A percentile compares a stretch with the other conserved stretches of the same genome.
Evolutionary conservation across 2,113 vertebrate species (phyloP).

Genomic region (Alectura lathami): DNA sequence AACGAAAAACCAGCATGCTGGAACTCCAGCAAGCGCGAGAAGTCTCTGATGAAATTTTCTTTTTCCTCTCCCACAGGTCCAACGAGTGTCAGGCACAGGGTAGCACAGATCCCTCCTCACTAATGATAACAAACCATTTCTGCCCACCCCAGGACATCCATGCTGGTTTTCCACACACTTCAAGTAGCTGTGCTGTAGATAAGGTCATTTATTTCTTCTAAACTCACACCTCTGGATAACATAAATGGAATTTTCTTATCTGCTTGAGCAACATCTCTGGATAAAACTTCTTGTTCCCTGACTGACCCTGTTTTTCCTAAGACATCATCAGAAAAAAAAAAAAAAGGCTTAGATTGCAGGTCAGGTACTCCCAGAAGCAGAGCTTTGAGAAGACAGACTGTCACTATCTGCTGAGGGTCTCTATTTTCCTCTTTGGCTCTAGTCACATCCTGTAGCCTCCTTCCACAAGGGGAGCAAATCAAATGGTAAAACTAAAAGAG

Average conservation of each 20-base stretch:
- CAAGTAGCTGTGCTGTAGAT: neutral
- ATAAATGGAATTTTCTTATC: neutral
- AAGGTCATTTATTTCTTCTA: neutral
- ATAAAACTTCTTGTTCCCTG: neutral
- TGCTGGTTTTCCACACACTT: neutral
- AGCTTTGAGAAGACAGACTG: neutral
- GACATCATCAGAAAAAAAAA: neutral
- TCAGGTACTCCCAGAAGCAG: neutral
- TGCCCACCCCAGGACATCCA: neutral
- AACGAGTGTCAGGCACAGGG: neutral
- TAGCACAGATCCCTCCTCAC: neutral
- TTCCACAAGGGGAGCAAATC: rapidly evolving
- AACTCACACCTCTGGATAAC: neutral
- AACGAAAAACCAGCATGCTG: neutral
- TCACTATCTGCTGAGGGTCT: neutral
- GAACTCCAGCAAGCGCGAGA: neutral
- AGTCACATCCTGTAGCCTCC: neutral
- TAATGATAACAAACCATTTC: neutral
- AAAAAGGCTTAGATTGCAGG: neutral
- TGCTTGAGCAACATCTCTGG: neutral
- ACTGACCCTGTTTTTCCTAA: neutral
- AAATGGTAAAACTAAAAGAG: neutral
- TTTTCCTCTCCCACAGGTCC: neutral
- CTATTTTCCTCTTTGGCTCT: too few relatives aligned
- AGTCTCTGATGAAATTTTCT: neutral